Percentiles rank a stretch among this genome's conserved stretches.
Conservation (phyloP, 2,888 invertebrate species). For the Agriotes lineatus region DNA sequence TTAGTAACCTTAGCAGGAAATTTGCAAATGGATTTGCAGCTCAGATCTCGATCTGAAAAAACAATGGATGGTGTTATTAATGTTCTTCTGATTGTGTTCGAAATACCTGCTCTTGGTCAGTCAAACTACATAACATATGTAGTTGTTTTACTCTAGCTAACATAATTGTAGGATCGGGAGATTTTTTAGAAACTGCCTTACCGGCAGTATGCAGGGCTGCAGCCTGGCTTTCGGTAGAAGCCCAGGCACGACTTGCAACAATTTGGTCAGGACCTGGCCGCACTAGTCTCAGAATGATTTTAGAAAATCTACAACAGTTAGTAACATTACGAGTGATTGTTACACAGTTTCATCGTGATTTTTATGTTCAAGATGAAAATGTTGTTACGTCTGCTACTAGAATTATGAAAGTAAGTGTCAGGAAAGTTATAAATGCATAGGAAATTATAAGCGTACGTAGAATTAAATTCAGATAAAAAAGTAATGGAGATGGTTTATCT, state of each 20-base stretch:
- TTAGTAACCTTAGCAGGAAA: slow-evolving; percentile 79
- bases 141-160: no score
- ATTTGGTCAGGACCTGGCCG: slow-evolving; percentile 78
- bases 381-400: slow-evolving; percentile 87
- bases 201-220: slow-evolving; percentile 84
- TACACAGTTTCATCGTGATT: slow-evolving; percentile 78
- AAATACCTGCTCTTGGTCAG: slow-evolving; percentile 64
- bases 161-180: slow-evolving; percentile 73
- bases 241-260: slow-evolving; percentile 84
- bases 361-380: slow-evolving; percentile 86
- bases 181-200: slow-evolving; percentile 86
- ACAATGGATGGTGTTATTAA: slow-evolving; percentile 71
- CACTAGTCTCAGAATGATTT: slow-evolving; percentile 72
- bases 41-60: slow-evolving; percentile 53
- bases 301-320: slow-evolving; percentile 87
- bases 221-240: slow-evolving; percentile 77
- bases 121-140: no score
- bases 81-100: slow-evolving; percentile 66
- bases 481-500: no score
- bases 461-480: no score
- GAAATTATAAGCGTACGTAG: no score
- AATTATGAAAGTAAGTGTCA: slow-evolving; percentile 85
- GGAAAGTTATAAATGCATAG: no score
- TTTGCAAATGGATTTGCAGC: slow-evolving; percentile 77
- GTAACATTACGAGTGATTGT: slow-evolving; percentile 88